phyloP scores from a whole-genome alignment of 2,888 invertebrate species.

The Lampropteryx suffumata region DNA sequence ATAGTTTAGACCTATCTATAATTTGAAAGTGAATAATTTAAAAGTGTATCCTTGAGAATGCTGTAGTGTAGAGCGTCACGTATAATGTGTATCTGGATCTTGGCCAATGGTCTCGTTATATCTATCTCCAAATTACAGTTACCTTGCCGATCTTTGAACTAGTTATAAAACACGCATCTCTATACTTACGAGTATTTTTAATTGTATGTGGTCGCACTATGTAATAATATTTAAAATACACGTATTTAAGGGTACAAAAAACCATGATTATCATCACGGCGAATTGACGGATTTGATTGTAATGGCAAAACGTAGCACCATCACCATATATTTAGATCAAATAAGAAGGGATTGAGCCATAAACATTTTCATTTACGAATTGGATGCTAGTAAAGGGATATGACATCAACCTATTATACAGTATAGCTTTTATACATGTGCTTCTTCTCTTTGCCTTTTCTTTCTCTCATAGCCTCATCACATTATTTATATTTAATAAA shows the following conservation, averaged over 20 bases:
- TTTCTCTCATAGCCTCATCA: conserved; percentile 24
- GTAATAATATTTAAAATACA: not conserved
- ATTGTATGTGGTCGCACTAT: conserved; percentile 5
- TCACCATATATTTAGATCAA: not conserved
- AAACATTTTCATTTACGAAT: conserved; percentile 27
- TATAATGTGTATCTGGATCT: conserved; percentile 47
- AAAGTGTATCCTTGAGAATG: conserved; percentile 46
- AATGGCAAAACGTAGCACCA: conserved; percentile 1
- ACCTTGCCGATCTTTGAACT: conserved; percentile 30
- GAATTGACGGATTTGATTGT: not conserved
- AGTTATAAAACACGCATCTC: conserved; percentile 14
- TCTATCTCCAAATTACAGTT: conserved; percentile 36
- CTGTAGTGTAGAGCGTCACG: conserved; percentile 38
- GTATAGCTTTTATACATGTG: conserved; percentile 64
- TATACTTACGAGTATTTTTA: conserved; percentile 3
- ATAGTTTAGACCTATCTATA: conserved; percentile 19
- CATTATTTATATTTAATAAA: conserved; percentile 11
- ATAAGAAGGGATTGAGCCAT: conserved; percentile 9
- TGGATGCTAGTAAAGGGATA: conserved; percentile 77
- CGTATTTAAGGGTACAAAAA: not conserved
- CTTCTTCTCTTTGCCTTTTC: conserved; percentile 46
- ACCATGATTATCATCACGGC: not conserved
- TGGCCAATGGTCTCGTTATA: conserved; percentile 51
- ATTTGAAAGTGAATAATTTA: conserved; percentile 32
- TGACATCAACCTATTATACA: conserved; percentile 50